phyloP scores from a whole-genome alignment of 1,140 invertebrate genomes.

The Liolophura sinensis region DNA sequence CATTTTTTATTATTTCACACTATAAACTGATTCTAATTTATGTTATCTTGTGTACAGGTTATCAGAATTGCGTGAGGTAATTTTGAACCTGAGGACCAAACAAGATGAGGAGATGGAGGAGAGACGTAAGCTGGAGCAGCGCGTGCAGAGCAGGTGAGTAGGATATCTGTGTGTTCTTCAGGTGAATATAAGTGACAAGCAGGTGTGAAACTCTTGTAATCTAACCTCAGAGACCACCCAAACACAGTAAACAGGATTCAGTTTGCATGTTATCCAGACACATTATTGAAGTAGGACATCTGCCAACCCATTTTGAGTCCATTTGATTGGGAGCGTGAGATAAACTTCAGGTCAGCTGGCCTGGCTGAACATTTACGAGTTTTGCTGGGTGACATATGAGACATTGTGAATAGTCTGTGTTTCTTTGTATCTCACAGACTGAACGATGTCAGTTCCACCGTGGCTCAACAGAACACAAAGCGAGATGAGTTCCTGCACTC shows the following conservation, averaged over 20 bases:
- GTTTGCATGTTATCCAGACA: no score
- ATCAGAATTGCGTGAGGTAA: slow-evolving; percentile 49
- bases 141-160: slow-evolving; percentile 40
- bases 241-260: no score
- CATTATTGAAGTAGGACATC: no score
- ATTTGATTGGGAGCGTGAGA: no score
- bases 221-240: no score
- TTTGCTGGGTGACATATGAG: no score
- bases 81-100: slow-evolving; percentile 48
- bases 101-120: slow-evolving; percentile 49
- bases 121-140: slow-evolving; percentile 43
- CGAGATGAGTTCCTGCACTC: slow-evolving; percentile 53
- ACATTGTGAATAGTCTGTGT: neutral
- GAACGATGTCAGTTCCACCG: slow-evolving; percentile 33
- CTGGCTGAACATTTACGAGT: no score
- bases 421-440: slow-evolving; percentile 33
- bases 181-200: no score
- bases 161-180: neutral
- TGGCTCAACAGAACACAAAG: slow-evolving; percentile 47
- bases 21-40: neutral
- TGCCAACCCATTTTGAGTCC: no score
- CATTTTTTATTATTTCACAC: neutral
- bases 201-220: no score
- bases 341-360: no score
- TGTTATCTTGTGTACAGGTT: slow-evolving; percentile 33